Percentiles rank a stretch among this genome's conserved stretches.
These are phyloP conservation scores for Zenarchopterus dispar DNA, from an alignment of 2,797 vertebrate genomes.

Conservation along the genomic window DNA sequence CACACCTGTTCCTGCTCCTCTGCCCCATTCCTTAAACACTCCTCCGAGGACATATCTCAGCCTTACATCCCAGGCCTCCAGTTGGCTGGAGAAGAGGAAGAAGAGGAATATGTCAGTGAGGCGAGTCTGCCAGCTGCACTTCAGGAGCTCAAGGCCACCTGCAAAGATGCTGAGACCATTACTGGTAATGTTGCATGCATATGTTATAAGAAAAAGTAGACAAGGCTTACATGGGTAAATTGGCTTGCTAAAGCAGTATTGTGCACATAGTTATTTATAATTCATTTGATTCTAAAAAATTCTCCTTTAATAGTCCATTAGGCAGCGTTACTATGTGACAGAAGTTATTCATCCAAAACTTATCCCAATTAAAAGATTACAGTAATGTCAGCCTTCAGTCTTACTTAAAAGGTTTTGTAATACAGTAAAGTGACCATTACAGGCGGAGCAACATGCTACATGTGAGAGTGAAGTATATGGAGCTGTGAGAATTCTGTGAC, in stretches of 20 bases:
- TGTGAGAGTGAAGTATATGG: slow-evolving; percentile 25
- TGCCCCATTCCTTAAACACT: slow-evolving; percentile 68
- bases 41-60: slow-evolving; percentile 56
- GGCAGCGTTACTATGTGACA: background rate
- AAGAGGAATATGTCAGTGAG: slow-evolving; percentile 90
- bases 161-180: slow-evolving; percentile 97
- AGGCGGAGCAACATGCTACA: slow-evolving; percentile 4
- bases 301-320: slow-evolving; percentile 1
- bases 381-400: background rate
- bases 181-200: slow-evolving; percentile 85
- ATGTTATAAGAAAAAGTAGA: slow-evolving; percentile 8
- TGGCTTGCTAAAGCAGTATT: slow-evolving; percentile 14
- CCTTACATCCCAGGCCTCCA: slow-evolving; percentile 70
- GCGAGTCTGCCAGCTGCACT: slow-evolving; percentile 78
- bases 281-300: slow-evolving; percentile 12
- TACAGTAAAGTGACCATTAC: background rate
- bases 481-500: slow-evolving; percentile 67
- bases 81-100: slow-evolving; percentile 76
- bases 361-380: background rate
- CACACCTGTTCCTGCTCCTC: slow-evolving; percentile 83
- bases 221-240: slow-evolving; percentile 26
- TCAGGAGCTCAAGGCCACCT: slow-evolving; percentile 76
- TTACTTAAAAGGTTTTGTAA: slow-evolving; percentile 1
- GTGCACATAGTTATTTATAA: slow-evolving; percentile 22
- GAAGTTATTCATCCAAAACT: background rate